Base-by-base conservation (phyloP, 2,797 vertebrate genomes). In the Malacoctenus gilli region DNA sequence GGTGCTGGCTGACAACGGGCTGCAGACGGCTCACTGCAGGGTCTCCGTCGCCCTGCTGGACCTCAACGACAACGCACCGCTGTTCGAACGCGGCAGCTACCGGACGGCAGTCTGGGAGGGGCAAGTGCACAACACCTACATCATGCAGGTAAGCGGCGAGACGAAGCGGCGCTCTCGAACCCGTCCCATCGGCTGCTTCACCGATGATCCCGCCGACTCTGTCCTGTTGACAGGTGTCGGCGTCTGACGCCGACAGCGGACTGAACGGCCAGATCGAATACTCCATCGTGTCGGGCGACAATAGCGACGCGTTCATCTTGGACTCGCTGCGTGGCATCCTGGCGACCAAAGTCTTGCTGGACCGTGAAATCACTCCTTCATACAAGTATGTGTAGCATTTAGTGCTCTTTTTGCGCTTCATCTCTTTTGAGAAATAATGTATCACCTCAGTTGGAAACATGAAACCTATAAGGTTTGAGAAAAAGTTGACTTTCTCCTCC, bases 361-460 rank as follows among this genome's bases (percentile, higher is more conserved):
- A 99, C 83, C 90, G 89, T 0, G 95, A 97, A 87, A 82, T 86
- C 42, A 80, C 82, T 59, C 75, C 87, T 0, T 93, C 89, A 43
- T 96, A 96, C 89, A 96, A 94, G 96, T 98, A 85, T 10, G 90
- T 75, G 5, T 10, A n/a, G n/a, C n/a, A n/a, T n/a, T n/a, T n/a
- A n/a, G n/a, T n/a, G n/a, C n/a, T n/a, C n/a, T n/a, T n/a, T n/a
- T n/a, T n/a, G n/a, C n/a, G n/a, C n/a, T n/a, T n/a, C n/a, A n/a
- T n/a, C n/a, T n/a, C n/a, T n/a, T n/a, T n/a, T n/a, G n/a, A n/a
- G n/a, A n/a, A n/a, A n/a, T n/a, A n/a, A n/a, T n/a, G n/a, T n/a
- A n/a, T n/a, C n/a, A n/a, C n/a, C n/a, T n/a, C n/a, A n/a, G n/a
- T n/a, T n/a, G n/a, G n/a, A n/a, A n/a, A n/a, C n/a, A n/a, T n/a